Evolutionary conservation across 2,113 vertebrate species (phyloP).

Genomic region (Crocuta crocuta): DNA sequence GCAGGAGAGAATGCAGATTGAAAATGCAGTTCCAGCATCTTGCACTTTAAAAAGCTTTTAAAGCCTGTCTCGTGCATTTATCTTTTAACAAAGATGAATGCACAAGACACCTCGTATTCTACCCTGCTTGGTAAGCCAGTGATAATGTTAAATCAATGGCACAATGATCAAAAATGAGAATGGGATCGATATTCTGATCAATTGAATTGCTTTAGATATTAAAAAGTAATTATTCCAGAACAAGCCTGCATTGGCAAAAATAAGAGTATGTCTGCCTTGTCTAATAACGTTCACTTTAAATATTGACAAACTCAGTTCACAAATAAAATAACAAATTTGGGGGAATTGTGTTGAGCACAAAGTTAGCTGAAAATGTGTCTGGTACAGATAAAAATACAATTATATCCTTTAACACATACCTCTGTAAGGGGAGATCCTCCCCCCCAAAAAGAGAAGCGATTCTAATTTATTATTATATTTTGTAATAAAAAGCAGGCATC

Average conservation of each 20-base stretch:
- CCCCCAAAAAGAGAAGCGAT: conserved; percentile 35
- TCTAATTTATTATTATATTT: conserved; percentile 72
- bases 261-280: conserved; percentile 61
- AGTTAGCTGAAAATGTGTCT: conserved; percentile 66
- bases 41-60: conserved; percentile 88
- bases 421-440: conserved; percentile 33
- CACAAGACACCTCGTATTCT: conserved; percentile 79
- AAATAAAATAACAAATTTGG: conserved; percentile 75
- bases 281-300: conserved; percentile 69
- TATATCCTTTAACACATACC: conserved; percentile 68
- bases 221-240: conserved; percentile 75
- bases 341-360: conserved; percentile 67
- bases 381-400: conserved; percentile 80
- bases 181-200: conserved; percentile 83
- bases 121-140: conserved; percentile 74
- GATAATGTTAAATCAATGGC: conserved; percentile 85
- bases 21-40: conserved; percentile 86
- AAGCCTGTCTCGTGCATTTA: conserved; percentile 85
- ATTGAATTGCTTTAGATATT: conserved; percentile 81
- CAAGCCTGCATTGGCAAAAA: conserved; percentile 64
- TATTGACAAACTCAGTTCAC: conserved; percentile 74
- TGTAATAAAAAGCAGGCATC: conserved; percentile 63
- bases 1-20: conserved; percentile 85
- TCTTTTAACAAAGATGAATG: conserved; percentile 87
- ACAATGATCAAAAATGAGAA: conserved; percentile 81